Evolutionary conservation across 2,888 invertebrate species (phyloP), one percentile per base, ranked within the genome.

Genomic region (Julus scanicus): DNA sequence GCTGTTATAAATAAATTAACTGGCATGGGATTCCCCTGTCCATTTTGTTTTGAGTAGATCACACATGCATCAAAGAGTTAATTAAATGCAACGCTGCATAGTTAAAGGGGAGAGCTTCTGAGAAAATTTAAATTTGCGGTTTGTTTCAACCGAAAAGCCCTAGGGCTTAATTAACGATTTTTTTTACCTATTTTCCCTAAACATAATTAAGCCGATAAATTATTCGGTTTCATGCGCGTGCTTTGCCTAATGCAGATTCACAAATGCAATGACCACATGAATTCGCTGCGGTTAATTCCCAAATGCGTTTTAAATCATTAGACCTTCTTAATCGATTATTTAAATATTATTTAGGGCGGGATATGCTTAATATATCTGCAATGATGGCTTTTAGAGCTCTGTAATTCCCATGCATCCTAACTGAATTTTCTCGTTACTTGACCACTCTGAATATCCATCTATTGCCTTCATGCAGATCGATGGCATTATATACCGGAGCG

Each of bases 61-160:
- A 71, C 63, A 71, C 63, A 20, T 71, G 63, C 20, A 71, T 71
- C 63, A 20, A 71, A 20, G 63, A 71, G 63, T 71, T 71, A 71
- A 71, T 71, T 71, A 71, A 71, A 71, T 71, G 63, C 63, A 71
- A 71, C 63, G 63, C 63, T 20, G 63, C 63, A 71, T 71, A 20
- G 63, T 20, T 71, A 71, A 20, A 71, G 63, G 63, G 63, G 20
- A 71, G 63, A 71, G 63, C 63, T 71, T 71, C 63, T 71, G 63
- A 71, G 63, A 71, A 71, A 71, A 71, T 71, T 71, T 71, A 71
- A 71, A 71, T 71, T 71, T 71, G 63, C 63, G 63, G 63, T 71
- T 71, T 71, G 63, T 71, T 71, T 71, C 63, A 71, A 71, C 63
- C 63, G 63, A 71, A 71, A 71, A 29, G 63, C 63, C 63, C 63